Evolutionary conservation across 2,113 vertebrate genomes (phyloP), one percentile per base, ranked within the genome.

Genomic region (Zosterops lateralis): DNA sequence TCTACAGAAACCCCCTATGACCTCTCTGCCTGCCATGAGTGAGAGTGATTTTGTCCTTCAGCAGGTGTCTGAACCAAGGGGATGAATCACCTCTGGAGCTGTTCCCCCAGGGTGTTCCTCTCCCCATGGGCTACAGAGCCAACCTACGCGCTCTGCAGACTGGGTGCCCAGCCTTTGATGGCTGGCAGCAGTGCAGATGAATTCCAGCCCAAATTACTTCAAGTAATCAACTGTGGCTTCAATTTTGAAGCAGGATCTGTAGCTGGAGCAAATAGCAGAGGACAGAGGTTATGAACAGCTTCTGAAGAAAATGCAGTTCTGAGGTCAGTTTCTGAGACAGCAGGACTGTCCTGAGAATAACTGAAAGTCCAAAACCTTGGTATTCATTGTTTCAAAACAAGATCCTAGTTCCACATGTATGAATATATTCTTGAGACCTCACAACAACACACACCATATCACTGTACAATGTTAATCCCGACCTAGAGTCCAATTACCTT

Each of bases 211-310:
- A 85, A 87, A 88, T 92, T 84, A 95, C 82, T 93, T 96, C 94
- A 97, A 95, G 87, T 97, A 97, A 95, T 95, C 94, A 84, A 93
- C 89, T 36, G 28, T 50, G 62, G 91, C 93, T 96, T 80, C 93
- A 96, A 86, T 95, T 96, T 66, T 97, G 96, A 95, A 92, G 89
- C 90, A 90, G 93, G 87, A 90, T 92, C 92, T 96, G 81, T 96
- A 94, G 88, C 56, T 60, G 60, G 68, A 87, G 71, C 34, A 50
- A 81, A 67, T 11, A 80, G 71, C 62, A 84, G 91, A 93, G 73
- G 61, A 68, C 2, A 94, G 83, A 82, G 60, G 40, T 94, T 28
- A 38, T 36, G 12, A 68, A 65, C 80, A 88, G 53, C 80, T 89
- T 81, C 87, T 91, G 85, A 80, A 88, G 83, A 95, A 90, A 88